Evolutionary conservation across 2,113 vertebrate genomes (phyloP).

Genomic region (Apteryx owenii): DNA sequence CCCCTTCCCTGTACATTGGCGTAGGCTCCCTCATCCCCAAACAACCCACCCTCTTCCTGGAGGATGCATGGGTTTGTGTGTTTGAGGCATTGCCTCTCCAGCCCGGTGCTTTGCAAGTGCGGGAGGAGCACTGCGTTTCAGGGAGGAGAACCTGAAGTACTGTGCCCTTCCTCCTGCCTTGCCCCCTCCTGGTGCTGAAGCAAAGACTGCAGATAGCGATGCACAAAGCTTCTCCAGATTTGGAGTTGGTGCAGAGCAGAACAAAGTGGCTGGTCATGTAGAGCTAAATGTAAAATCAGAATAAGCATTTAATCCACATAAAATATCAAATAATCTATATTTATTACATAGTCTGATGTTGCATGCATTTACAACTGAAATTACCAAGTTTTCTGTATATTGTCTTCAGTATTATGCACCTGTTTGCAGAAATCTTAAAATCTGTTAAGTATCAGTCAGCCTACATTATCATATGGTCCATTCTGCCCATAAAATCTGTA

Average conservation of each 20-base stretch:
- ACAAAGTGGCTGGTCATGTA: background rate
- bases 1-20: background rate
- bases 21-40: background rate
- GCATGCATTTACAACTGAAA: rapidly evolving
- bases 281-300: background rate
- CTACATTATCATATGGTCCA: rapidly evolving
- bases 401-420: background rate
- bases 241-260: background rate
- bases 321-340: background rate
- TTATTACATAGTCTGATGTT: background rate
- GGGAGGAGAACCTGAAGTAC: no score
- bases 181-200: background rate
- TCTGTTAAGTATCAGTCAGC: background rate
- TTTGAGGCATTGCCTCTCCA: background rate
- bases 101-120: background rate
- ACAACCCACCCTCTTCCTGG: background rate
- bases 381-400: rapidly evolving
- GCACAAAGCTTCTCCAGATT: background rate
- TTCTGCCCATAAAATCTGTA: background rate
- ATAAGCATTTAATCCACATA: background rate
- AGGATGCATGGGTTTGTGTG: rapidly evolving
- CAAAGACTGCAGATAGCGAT: background rate
- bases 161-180: background rate
- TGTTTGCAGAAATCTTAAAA: background rate
- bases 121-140: rapidly evolving